Conservation (phyloP, 53 echinoderm and acorn worm genomes). For the Paracentrotus lividus region DNA sequence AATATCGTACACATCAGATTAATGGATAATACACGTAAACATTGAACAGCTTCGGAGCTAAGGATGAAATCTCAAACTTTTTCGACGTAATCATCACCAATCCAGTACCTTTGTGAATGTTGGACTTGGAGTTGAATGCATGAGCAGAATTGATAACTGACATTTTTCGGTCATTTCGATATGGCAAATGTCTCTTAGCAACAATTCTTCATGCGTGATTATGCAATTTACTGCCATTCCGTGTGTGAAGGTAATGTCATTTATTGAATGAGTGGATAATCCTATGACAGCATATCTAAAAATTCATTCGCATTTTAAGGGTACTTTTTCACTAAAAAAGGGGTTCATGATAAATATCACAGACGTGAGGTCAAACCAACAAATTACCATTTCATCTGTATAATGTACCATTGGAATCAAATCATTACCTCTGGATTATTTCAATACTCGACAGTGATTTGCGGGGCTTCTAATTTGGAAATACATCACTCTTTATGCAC, state of each 20-base stretch:
- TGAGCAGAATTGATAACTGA: conserved; percentile 7
- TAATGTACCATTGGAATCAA: too few relatives aligned
- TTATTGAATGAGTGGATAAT: background rate
- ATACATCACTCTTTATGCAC: too few relatives aligned
- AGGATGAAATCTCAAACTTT: background rate
- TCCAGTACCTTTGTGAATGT: background rate
- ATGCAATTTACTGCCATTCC: background rate
- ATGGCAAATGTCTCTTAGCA: background rate
- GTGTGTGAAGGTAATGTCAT: background rate
- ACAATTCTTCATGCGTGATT: conserved; percentile 15
- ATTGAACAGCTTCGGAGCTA: background rate
- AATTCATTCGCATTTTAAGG: too few relatives aligned
- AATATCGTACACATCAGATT: background rate
- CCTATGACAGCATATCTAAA: background rate
- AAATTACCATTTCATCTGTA: too few relatives aligned
- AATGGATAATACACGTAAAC: background rate
- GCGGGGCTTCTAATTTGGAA: too few relatives aligned
- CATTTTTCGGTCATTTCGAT: conserved; percentile 30
- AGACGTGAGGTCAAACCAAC: too few relatives aligned
- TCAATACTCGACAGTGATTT: too few relatives aligned
- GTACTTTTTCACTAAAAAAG: too few relatives aligned
- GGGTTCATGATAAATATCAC: too few relatives aligned
- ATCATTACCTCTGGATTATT: too few relatives aligned
- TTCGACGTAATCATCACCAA: background rate
- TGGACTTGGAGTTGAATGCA: background rate